These are phyloP conservation scores for Jordanella pulchra DNA, from an alignment of 2,797 vertebrate species.

Conservation along the genomic window DNA sequence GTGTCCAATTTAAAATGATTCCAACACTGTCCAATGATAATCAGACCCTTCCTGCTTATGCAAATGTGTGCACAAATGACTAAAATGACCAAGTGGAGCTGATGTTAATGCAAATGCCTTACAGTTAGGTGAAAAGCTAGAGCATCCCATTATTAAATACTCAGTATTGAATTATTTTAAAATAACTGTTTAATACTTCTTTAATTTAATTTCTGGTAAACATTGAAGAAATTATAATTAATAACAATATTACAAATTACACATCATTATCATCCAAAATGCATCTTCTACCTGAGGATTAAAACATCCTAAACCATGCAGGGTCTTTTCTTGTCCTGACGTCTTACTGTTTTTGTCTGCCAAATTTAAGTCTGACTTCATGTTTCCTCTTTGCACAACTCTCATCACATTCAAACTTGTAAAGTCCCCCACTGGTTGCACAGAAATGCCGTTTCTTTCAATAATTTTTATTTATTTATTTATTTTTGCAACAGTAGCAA, in stretches of 20 bases:
- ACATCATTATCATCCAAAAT: background rate
- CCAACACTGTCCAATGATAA: background rate
- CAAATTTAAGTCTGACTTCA: background rate
- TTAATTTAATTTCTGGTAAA: too few species aligned
- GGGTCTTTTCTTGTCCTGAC: too few species aligned
- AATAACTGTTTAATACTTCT: background rate
- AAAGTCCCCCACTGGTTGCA: background rate
- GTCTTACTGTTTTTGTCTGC: background rate
- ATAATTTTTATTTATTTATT: too few species aligned
- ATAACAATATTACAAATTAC: too few species aligned
- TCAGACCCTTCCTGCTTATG: conserved; percentile 23
- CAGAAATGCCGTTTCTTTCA: too few species aligned
- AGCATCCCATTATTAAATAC: background rate
- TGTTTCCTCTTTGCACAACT: background rate
- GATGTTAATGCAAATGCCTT: background rate
- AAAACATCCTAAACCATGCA: background rate
- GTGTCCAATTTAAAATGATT: conserved; percentile 10
- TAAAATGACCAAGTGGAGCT: conserved; percentile 4
- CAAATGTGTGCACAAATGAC: conserved; percentile 23
- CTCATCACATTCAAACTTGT: background rate
- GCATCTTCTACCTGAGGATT: too few species aligned
- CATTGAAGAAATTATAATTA: too few species aligned
- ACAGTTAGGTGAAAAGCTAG: background rate
- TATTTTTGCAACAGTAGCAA: background rate
- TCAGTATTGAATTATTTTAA: background rate